Evolutionary conservation across 2,113 vertebrate genomes (phyloP), one percentile per base, ranked within the genome.

Genomic region (Pipa parva): DNA sequence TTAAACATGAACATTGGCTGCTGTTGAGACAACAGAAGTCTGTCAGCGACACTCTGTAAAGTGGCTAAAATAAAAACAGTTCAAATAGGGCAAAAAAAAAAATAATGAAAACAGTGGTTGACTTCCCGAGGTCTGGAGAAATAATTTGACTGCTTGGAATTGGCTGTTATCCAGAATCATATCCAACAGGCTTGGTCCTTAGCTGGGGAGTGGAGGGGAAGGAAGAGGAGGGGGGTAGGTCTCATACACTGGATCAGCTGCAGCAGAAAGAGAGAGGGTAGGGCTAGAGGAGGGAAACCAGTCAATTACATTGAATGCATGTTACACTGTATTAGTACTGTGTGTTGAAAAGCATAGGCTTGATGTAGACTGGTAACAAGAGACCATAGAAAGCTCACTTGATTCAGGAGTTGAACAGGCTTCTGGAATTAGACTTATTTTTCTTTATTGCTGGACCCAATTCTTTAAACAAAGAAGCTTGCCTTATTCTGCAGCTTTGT

Each of bases 191-290:
- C 66, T 70, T 49, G 46, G 57, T 52, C 63, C 63, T 65, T 70
- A 59, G 48, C 57, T 61, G 66, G 58, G 66, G 66, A 70, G 66
- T 70, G 66, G 58, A 70, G 54, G 66, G 66, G 66, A 70, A 70
- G 58, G 66, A 70, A 70, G 54, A 52, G 66, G 65, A 70, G 58
- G 66, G 58, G 66, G 66, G 58, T 65, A 54, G 48, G 57, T 15
- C 25, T 60, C 13, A 33, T 46, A 46, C 21, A 29, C 24, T 70
- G 66, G 66, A 70, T 70, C 66, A 70, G 66, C 66, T 70, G 66
- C 66, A 61, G 57, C 58, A 21, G 45, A 33, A 58, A 42, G 52
- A 42, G 52, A 52, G 66, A 70, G 58, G 66, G 48, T 37, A 60
- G 57, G 65, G 57, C 58, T 54, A 61, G 46, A 31, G 49, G 66